A percentile compares a stretch with the other conserved stretches of the same genome.
These are phyloP conservation scores for Mellivora capensis DNA, from an alignment of 2,113 vertebrate genomes.

Conservation along the genomic window DNA sequence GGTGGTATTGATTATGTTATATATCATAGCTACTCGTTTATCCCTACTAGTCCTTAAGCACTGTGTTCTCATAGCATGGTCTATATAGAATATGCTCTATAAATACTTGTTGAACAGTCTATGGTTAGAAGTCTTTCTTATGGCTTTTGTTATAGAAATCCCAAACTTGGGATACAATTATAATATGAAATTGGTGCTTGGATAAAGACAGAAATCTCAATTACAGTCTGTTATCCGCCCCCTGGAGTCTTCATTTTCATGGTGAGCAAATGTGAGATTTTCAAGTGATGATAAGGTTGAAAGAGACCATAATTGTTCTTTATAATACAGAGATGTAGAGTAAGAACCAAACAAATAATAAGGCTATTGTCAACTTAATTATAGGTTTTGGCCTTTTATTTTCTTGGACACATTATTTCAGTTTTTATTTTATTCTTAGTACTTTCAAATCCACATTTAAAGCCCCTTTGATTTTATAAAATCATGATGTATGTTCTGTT, in stretches of 20 bases:
- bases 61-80: background rate
- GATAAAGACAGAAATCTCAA: background rate
- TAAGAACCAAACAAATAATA: background rate
- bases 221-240: background rate
- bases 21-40: background rate
- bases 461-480: conserved; percentile 8
- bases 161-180: background rate
- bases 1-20: background rate
- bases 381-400: conserved; percentile 35
- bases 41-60: background rate
- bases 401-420: background rate
- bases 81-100: background rate
- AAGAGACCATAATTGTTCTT: background rate
- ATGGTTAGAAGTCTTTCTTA: background rate
- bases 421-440: conserved; percentile 33
- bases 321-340: background rate
- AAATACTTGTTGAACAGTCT: background rate
- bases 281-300: background rate
- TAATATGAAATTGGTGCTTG: background rate
- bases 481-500: background rate
- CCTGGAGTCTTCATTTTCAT: conserved; percentile 1
- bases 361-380: background rate
- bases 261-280: conserved; percentile 21
- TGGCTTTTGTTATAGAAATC: conserved; percentile 20
- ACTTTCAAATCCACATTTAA: conserved; percentile 14